Conservation (phyloP, 2,888 invertebrate genomes). For the Gastrophysa polygoni region DNA sequence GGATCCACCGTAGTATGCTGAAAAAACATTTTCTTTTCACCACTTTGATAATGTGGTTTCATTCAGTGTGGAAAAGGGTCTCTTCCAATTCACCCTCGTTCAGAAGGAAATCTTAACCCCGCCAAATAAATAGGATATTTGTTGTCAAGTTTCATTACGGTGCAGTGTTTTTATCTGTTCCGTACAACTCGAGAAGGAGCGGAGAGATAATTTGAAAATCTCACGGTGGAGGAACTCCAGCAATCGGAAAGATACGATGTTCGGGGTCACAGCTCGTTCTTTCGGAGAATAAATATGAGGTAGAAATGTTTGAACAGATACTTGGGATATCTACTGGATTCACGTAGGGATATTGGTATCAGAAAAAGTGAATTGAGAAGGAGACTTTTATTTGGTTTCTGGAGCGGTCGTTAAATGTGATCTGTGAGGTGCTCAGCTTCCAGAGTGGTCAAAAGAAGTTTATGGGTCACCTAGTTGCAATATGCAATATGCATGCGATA, state of each 20-base stretch:
- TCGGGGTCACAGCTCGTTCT: slow-evolving; percentile 9
- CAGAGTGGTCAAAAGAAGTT: too few species aligned
- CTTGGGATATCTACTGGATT: background rate
- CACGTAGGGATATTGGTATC: background rate
- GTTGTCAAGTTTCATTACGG: slow-evolving; percentile 21
- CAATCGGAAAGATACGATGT: slow-evolving; percentile 13
- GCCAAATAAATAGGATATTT: slow-evolving; percentile 21
- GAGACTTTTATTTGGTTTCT: too few species aligned
- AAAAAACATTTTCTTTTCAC: slow-evolving; percentile 8
- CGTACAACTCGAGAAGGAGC: slow-evolving; percentile 10
- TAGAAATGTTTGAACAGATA: background rate
- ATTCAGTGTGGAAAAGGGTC: background rate
- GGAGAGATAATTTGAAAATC: slow-evolving; percentile 21
- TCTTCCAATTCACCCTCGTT: background rate
- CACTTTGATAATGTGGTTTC: slow-evolving; percentile 6
- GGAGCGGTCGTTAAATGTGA: too few species aligned
- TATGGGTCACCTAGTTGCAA: too few species aligned
- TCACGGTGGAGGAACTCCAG: background rate
- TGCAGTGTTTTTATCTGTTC: slow-evolving; percentile 18
- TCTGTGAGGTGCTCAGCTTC: too few species aligned
- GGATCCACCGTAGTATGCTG: too few species aligned
- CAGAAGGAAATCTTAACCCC: slow-evolving; percentile 12
- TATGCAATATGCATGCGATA: too few species aligned
- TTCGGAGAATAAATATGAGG: slow-evolving; percentile 3
- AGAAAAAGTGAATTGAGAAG: background rate